Conservation (phyloP, 2,113 vertebrate species). For the Pseudopodoces humilis region DNA sequence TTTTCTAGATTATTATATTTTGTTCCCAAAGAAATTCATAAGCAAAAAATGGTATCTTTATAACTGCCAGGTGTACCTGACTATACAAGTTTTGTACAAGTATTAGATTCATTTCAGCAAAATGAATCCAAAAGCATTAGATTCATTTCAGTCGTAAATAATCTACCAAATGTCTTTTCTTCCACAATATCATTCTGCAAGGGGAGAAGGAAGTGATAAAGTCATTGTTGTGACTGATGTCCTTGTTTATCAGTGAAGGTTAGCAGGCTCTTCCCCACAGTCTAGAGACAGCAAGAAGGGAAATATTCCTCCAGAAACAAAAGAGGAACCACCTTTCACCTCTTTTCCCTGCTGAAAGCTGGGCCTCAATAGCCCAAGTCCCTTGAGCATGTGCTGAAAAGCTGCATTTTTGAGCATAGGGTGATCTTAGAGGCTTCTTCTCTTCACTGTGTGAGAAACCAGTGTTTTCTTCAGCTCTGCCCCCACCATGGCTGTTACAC, state of each 20-base stretch:
- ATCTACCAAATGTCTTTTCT: neutral
- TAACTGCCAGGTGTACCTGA: neutral
- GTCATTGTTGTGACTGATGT: neutral
- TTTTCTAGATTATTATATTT: conserved; percentile 42
- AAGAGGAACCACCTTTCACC: neutral
- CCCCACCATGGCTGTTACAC: neutral
- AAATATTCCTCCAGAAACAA: neutral
- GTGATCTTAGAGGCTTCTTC: neutral
- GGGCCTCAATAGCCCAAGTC: neutral
- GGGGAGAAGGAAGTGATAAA: neutral
- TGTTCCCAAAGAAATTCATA: neutral
- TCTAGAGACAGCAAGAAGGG: neutral
- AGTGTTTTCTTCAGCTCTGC: neutral
- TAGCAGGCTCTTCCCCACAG: neutral
- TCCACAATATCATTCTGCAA: neutral
- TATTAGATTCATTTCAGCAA: neutral
- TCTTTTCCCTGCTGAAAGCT: neutral
- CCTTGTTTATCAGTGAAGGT: neutral
- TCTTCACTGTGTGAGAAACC: neutral
- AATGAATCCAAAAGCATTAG: neutral
- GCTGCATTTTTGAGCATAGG: neutral
- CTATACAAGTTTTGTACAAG: neutral
- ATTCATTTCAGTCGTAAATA: neutral
- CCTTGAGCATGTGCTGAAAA: neutral
- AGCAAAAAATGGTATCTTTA: neutral